These are phyloP conservation scores for Panopea generosa DNA, from an alignment of 2,888 invertebrate genomes.

Conservation along the genomic window DNA sequence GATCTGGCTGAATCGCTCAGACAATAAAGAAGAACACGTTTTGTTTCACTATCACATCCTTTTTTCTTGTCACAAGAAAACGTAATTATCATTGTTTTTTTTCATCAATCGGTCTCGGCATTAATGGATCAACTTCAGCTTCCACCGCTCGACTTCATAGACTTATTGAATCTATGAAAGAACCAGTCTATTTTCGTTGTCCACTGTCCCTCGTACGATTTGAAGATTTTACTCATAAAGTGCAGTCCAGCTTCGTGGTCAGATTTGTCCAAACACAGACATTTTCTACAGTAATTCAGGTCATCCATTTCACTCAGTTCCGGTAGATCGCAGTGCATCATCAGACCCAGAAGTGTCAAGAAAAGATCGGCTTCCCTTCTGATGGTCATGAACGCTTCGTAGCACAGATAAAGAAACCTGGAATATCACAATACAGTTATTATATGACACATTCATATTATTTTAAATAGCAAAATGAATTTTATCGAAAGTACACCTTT, in stretches of 20 bases:
- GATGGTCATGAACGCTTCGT: slow-evolving; percentile 52
- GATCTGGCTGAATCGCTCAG: too few relatives aligned
- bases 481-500: too few relatives aligned
- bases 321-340: slow-evolving; percentile 55
- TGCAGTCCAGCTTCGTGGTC: slow-evolving; percentile 46
- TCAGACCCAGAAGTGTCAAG: slow-evolving; percentile 48
- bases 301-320: slow-evolving; percentile 42
- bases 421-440: slow-evolving; percentile 20
- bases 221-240: slow-evolving; percentile 36
- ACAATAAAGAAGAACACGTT: too few relatives aligned
- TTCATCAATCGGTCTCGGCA: too few relatives aligned
- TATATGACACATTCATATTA: too few relatives aligned
- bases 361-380: slow-evolving; percentile 43
- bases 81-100: too few relatives aligned
- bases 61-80: too few relatives aligned
- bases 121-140: too few relatives aligned
- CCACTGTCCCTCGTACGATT: slow-evolving; percentile 43
- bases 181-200: slow-evolving; percentile 54
- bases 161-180: slow-evolving; percentile 44
- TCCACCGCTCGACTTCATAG: slow-evolving; percentile 8
- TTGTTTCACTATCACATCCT: too few relatives aligned
- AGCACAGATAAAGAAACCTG: slow-evolving; percentile 53
- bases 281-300: slow-evolving; percentile 42
- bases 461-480: too few relatives aligned
- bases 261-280: slow-evolving; percentile 44